Conservation (phyloP, 1,140 invertebrate genomes). For the Drosophila ficusphila region DNA sequence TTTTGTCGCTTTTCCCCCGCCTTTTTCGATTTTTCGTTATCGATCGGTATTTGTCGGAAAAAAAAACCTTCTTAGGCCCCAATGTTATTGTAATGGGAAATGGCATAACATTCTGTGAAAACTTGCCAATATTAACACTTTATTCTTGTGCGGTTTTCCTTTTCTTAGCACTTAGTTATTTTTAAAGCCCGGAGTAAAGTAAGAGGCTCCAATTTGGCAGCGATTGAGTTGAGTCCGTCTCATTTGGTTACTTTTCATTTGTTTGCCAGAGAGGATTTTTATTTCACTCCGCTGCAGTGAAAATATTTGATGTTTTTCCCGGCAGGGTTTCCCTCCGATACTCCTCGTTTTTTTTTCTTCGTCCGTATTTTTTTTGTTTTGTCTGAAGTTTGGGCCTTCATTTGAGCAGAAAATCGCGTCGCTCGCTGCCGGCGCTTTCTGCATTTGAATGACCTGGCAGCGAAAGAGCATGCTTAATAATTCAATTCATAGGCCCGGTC, state of each 20-base stretch:
- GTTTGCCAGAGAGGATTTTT: slow-evolving; percentile 25
- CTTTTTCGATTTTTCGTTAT: not conserved
- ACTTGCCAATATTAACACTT: no score
- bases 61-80: not conserved
- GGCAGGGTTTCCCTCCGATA: slow-evolving; percentile 1
- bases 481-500: slow-evolving; percentile 79
- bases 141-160: no score
- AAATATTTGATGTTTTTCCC: slow-evolving; percentile 11
- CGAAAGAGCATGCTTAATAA: slow-evolving; percentile 66
- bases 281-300: slow-evolving; percentile 9
- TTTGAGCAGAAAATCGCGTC: slow-evolving; percentile 53
- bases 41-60: not conserved
- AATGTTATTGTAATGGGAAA: no score
- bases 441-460: slow-evolving; percentile 75
- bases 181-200: not conserved
- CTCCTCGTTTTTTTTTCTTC: not conserved
- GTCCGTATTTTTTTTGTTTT: slow-evolving; percentile 4
- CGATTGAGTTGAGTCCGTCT: slow-evolving; percentile 28
- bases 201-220: slow-evolving; percentile 10
- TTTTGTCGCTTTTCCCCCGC: not conserved
- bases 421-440: slow-evolving; percentile 42
- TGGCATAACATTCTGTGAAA: no score
- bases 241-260: slow-evolving; percentile 42
- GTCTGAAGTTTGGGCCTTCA: slow-evolving; percentile 26
- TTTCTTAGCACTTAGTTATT: slow-evolving; percentile 14